Conservation (phyloP, 2,797 vertebrate genomes). For the Triplophysa bombifrons region DNA sequence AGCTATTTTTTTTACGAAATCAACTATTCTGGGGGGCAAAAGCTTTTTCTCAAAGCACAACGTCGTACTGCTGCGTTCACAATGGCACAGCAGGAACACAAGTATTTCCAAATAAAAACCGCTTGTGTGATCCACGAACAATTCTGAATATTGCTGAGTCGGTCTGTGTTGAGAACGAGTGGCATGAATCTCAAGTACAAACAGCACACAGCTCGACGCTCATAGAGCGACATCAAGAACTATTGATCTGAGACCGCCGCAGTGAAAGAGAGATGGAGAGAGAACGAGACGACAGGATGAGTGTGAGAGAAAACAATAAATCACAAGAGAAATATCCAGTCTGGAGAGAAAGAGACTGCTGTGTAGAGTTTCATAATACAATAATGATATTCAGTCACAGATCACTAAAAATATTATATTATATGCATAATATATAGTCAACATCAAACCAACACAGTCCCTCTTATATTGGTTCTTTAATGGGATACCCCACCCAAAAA, state of each 20-base stretch:
- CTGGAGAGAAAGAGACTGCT: not conserved
- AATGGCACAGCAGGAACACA: not conserved
- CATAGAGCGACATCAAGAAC: conserved; percentile 34
- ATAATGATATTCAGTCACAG: not conserved
- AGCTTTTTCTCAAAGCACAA: not conserved
- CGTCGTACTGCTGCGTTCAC: not conserved
- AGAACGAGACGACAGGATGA: conserved; percentile 1
- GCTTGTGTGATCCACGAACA: not conserved
- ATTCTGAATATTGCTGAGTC: not conserved
- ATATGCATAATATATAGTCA: not conserved
- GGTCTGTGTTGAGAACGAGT: conserved; percentile 5
- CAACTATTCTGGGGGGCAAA: not conserved
- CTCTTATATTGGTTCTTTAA: no score
- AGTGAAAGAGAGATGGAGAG: conserved; percentile 23
- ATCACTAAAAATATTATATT: no score
- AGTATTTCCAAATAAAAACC: not conserved
- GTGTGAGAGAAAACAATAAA: conserved; percentile 26
- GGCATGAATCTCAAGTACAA: conserved; percentile 13
- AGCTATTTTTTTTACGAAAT: not conserved
- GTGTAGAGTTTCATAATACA: not conserved
- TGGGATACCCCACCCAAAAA: no score
- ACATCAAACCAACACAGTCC: not conserved
- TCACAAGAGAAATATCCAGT: conserved; percentile 19
- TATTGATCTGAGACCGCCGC: conserved; percentile 39
- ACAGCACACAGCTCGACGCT: conserved; percentile 4